Evolutionary conservation across 2,888 invertebrate species (phyloP).

Genomic region (Ischnura elegans): DNA sequence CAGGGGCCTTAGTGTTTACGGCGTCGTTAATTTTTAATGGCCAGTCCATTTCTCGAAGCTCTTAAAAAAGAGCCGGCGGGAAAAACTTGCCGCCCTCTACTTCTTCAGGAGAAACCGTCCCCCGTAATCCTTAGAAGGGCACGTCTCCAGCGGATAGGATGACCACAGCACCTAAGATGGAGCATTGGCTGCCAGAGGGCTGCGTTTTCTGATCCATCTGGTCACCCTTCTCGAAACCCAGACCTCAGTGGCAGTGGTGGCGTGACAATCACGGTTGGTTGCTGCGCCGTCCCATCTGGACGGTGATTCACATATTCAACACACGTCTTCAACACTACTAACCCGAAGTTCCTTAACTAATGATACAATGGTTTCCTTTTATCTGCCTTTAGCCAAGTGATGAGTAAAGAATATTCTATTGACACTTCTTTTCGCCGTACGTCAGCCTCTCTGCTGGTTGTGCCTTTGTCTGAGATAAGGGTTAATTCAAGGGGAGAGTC

Average conservation of each 20-base stretch:
- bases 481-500: no score
- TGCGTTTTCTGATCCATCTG: background rate
- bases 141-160: background rate
- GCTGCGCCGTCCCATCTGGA: no score
- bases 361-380: no score
- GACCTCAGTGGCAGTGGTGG: background rate
- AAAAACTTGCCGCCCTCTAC: background rate
- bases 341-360: no score
- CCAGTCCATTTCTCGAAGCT: background rate
- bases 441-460: no score
- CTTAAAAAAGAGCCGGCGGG: background rate
- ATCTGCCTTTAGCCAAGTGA: no score
- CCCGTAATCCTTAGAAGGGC: background rate
- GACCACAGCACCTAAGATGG: background rate
- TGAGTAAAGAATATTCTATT: no score
- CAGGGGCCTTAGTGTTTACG: conserved; percentile 55
- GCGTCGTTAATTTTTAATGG: conserved; percentile 66
- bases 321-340: no score
- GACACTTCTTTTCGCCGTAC: no score
- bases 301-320: no score
- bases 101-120: background rate
- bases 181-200: background rate
- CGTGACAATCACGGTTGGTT: no score
- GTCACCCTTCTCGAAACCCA: background rate
- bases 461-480: no score